Conservation (phyloP, 2,797 vertebrate genomes). For the Saxicola maurus region DNA sequence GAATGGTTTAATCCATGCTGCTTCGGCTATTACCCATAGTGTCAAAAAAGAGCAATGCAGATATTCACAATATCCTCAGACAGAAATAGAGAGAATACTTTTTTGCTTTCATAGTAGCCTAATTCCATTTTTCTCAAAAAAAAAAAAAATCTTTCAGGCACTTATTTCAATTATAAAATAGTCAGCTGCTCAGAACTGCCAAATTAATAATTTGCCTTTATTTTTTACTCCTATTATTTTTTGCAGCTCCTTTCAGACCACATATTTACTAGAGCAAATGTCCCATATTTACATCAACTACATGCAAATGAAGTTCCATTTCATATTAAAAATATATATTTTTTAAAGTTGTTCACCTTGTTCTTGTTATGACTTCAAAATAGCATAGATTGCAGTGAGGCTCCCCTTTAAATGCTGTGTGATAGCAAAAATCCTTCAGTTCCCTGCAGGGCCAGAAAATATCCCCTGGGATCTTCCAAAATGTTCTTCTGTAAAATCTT, state of each 20-base stretch:
- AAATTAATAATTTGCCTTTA: neutral
- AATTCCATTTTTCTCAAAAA: neutral
- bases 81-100: neutral
- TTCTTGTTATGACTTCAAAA: neutral
- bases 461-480: neutral
- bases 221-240: neutral
- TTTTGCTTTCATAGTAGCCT: neutral
- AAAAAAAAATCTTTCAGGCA: neutral
- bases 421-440: neutral
- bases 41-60: slow-evolving; percentile 16
- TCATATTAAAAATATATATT: neutral
- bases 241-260: neutral
- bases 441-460: neutral
- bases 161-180: neutral
- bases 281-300: neutral
- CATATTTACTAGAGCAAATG: neutral
- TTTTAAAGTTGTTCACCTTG: fast-evolving
- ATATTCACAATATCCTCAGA: slow-evolving; percentile 34
- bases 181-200: neutral
- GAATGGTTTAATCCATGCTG: slow-evolving; percentile 3
- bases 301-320: neutral
- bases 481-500: neutral
- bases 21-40: neutral
- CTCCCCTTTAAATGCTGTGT: neutral
- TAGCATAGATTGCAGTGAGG: neutral